These are phyloP conservation scores for Syngnathoides biaculeatus DNA, from an alignment of 2,113 vertebrate genomes.

Conservation along the genomic window DNA sequence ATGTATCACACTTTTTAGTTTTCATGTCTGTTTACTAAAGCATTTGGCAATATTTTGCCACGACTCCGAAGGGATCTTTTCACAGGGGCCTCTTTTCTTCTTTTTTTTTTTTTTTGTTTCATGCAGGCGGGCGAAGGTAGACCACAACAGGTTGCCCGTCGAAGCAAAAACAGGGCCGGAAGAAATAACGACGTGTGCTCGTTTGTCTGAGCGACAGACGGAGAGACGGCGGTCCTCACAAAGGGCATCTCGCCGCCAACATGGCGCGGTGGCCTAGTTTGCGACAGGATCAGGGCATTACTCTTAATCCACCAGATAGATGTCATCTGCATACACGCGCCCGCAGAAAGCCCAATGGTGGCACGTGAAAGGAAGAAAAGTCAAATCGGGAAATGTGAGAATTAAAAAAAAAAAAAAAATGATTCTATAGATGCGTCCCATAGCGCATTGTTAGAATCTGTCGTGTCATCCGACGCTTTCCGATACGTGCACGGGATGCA, in stretches of 20 bases:
- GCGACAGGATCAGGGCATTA: constrained; percentile 67
- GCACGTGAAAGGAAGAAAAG: not conserved
- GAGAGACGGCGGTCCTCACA: constrained; percentile 29
- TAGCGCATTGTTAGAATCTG: constrained; percentile 18
- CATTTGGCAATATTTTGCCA: constrained; percentile 19
- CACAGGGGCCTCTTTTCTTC: constrained; percentile 14
- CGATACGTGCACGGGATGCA: constrained; percentile 30
- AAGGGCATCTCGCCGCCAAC: constrained; percentile 38
- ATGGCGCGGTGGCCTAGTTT: constrained; percentile 65
- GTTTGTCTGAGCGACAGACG: constrained; percentile 25
- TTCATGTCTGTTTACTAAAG: constrained; percentile 36
- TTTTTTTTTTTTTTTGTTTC: no score
- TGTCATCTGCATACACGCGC: constrained; percentile 53
- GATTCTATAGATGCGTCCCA: not conserved
- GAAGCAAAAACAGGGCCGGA: constrained; percentile 35
- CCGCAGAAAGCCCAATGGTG: constrained; percentile 40
- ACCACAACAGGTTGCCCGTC: constrained; percentile 33
- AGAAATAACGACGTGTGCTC: constrained; percentile 24
- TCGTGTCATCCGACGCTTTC: constrained; percentile 44
- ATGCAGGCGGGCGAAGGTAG: constrained; percentile 12
- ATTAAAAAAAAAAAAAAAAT: constrained; percentile 11
- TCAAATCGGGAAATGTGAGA: constrained; percentile 10
- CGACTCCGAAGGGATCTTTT: constrained; percentile 17
- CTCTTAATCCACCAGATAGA: constrained; percentile 70
- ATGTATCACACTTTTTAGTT: constrained; percentile 23